phyloP scores from a whole-genome alignment of 2,888 invertebrate species.

The Ceramica pisi region DNA sequence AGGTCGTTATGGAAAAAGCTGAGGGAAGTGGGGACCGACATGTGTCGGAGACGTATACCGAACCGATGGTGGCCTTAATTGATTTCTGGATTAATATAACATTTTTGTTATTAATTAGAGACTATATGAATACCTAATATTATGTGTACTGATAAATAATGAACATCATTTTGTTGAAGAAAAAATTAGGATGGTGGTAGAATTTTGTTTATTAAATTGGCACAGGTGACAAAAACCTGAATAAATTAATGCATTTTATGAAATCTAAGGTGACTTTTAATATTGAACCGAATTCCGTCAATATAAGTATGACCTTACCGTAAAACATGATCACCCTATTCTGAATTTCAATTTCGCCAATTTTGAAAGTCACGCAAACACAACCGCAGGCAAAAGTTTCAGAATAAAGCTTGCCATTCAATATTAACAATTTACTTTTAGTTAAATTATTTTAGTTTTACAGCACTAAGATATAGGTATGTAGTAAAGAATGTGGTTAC shows the following conservation, averaged over 20 bases:
- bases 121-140: slow-evolving; percentile 48
- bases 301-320: neutral
- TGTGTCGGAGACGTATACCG: slow-evolving; percentile 91
- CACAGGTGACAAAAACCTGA: slow-evolving; percentile 6
- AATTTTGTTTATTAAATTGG: neutral
- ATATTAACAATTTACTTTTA: slow-evolving; percentile 1
- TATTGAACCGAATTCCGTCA: neutral
- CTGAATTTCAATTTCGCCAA: slow-evolving; percentile 24
- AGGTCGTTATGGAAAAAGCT: slow-evolving; percentile 92
- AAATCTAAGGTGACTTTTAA: slow-evolving; percentile 7
- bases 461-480: slow-evolving; percentile 13
- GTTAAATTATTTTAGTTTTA: slow-evolving; percentile 20
- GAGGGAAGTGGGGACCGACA: slow-evolving; percentile 91
- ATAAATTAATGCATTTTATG: neutral
- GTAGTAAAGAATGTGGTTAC: slow-evolving; percentile 52
- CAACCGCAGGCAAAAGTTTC: neutral
- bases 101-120: slow-evolving; percentile 74
- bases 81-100: slow-evolving; percentile 84
- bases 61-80: slow-evolving; percentile 89
- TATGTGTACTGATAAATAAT: slow-evolving; percentile 33
- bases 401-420: slow-evolving; percentile 3
- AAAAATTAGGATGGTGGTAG: slow-evolving; percentile 10
- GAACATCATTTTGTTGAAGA: slow-evolving; percentile 30
- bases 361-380: slow-evolving; percentile 23
- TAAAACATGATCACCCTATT: slow-evolving; percentile 4